Conservation (phyloP, 2,888 invertebrate species). For the Apantesis nais region DNA sequence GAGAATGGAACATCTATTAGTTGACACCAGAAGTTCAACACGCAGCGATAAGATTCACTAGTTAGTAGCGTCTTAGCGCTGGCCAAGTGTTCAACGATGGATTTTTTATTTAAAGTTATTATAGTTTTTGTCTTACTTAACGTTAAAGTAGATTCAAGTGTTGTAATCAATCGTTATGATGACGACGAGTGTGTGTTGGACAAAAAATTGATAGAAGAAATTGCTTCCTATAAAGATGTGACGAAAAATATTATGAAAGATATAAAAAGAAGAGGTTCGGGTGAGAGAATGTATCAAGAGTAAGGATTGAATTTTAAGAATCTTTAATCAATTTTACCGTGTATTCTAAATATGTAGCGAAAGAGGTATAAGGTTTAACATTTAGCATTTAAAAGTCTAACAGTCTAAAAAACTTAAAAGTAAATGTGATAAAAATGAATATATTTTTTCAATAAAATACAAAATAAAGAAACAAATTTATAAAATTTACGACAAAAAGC, state of each 20-base stretch:
- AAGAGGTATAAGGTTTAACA: not conserved
- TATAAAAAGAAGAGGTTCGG: slow-evolving; percentile 71
- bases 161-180: slow-evolving; percentile 50
- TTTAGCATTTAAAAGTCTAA: not conserved
- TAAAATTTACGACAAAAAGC: slow-evolving; percentile 25
- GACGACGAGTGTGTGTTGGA: slow-evolving; percentile 50
- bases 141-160: slow-evolving; percentile 40
- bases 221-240: slow-evolving; percentile 80
- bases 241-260: slow-evolving; percentile 78
- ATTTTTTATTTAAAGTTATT: slow-evolving; percentile 18
- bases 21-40: slow-evolving; percentile 32
- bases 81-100: slow-evolving; percentile 29
- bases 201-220: slow-evolving; percentile 73
- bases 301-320: slow-evolving; percentile 42
- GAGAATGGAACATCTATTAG: not conserved
- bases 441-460: slow-evolving; percentile 5
- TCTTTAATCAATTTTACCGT: not conserved
- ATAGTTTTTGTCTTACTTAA: slow-evolving; percentile 29
- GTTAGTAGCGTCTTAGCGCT: slow-evolving; percentile 28
- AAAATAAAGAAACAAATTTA: slow-evolving; percentile 27
- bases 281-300: slow-evolving; percentile 81
- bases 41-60: slow-evolving; percentile 21
- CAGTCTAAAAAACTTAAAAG: not conserved
- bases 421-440: slow-evolving; percentile 7
- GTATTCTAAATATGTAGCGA: not conserved